Evolutionary conservation across 2,797 vertebrate species (phyloP), one percentile per base, ranked within the genome.

Genomic region (Thripadectes ignobilis): DNA sequence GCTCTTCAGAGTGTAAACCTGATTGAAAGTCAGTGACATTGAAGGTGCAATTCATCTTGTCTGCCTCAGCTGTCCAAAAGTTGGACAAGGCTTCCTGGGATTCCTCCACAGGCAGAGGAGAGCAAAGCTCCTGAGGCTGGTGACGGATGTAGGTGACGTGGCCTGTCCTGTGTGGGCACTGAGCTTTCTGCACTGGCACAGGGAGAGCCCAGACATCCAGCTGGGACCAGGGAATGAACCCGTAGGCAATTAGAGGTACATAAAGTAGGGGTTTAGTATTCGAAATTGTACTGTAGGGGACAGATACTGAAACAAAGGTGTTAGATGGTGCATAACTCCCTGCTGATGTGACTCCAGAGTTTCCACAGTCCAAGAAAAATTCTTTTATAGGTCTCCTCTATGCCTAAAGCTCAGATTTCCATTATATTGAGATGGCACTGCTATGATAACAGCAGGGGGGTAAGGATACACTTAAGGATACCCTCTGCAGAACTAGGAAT

Each of bases 391-490:
- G 23, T 52, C 4, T 6, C 38, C 1, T 1, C 62, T 51, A 7
- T 13, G 13, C 43, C 62, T 57, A n/a, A 58, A 78, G 13, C 66
- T 91, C 76, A 58, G 36, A 26, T 61, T 84, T 32, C 39, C 17
- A 3, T 27, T 48, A 14, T 46, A 39, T 19, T 88, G 34, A 27
- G 69, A 48, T 19, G 23, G 9, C 30, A 51, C 22, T 39, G 39
- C 29, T 30, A 24, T 1, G 9, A 24, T 38, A 17, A 45, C 0
- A 3, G 34, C 45, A 3, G 5, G 10, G 36, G 29, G 17, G 6
- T 39, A 41, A 83, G 23, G 46, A 16, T 6, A 23, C 23, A 46
- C 45, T 46, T 22, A 21, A 46, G 45, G 45, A 22, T 22, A 46
- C 45, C 12, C 36, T 75, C 20, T 55, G 46, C 34, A 57, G 45